These are phyloP conservation scores for Aurelia sp. DNA, from an alignment of 30 jellyfish, hydroid and myxozoan species.

Conservation along the genomic window DNA sequence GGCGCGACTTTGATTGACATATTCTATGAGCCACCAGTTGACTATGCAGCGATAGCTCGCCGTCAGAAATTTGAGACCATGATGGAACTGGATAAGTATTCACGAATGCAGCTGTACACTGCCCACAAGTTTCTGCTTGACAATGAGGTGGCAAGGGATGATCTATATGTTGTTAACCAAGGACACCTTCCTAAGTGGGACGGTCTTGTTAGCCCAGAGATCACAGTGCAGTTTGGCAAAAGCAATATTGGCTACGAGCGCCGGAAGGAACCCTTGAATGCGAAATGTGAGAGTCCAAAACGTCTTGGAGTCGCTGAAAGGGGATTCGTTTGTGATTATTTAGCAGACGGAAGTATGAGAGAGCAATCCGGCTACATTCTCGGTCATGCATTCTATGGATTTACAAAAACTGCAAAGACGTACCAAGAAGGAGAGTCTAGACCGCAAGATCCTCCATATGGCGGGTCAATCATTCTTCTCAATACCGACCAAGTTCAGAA, in stretches of 20 bases:
- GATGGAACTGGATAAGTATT: slow-evolving; percentile 31
- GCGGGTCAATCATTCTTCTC: slow-evolving; percentile 19
- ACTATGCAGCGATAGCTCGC: slow-evolving; percentile 8
- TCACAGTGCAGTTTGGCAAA: slow-evolving; percentile 8
- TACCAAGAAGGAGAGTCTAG: not conserved
- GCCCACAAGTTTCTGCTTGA: not conserved
- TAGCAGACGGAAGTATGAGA: not conserved
- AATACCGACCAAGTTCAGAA: slow-evolving; percentile 31
- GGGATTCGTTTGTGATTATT: slow-evolving; percentile 22
- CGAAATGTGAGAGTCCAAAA: slow-evolving; percentile 27
- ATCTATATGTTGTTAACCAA: slow-evolving; percentile 38
- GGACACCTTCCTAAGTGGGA: slow-evolving; percentile 23
- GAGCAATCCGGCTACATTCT: not conserved
- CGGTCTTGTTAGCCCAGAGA: not conserved
- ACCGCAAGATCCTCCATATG: slow-evolving; percentile 12
- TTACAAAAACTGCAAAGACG: slow-evolving; percentile 3
- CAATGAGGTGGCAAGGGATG: slow-evolving; percentile 19
- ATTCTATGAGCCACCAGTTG: slow-evolving; percentile 27
- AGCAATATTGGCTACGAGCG: not conserved
- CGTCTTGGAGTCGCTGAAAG: not conserved
- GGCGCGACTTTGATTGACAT: slow-evolving; percentile 46
- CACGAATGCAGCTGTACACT: slow-evolving; percentile 11
- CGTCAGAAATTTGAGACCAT: slow-evolving; percentile 3
- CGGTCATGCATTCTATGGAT: slow-evolving; percentile 33
- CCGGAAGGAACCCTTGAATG: not conserved